Conservation (phyloP, 2,888 invertebrate genomes). For the Tinea trinotella region DNA sequence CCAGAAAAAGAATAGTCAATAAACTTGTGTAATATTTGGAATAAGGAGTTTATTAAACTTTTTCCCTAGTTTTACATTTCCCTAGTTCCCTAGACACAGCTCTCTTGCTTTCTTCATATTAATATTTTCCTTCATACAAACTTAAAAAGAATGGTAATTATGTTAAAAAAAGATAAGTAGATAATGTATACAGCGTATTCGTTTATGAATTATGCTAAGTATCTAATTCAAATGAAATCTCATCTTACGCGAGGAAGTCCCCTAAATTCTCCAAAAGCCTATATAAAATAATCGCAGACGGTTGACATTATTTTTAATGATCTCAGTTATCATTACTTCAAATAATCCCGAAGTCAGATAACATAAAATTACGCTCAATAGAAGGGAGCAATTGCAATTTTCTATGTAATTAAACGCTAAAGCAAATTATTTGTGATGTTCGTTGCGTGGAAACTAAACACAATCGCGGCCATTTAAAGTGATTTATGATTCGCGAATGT, state of each 20-base stretch:
- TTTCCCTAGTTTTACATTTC: too few relatives aligned
- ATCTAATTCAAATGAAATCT: too few relatives aligned
- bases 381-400: background rate
- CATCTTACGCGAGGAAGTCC: too few relatives aligned
- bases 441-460: background rate
- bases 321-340: background rate
- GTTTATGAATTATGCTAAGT: too few relatives aligned
- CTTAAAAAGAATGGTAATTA: too few relatives aligned
- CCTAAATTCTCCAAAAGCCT: too few relatives aligned
- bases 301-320: background rate
- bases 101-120: too few relatives aligned
- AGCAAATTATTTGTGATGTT: background rate
- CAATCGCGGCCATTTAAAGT: conserved; percentile 12
- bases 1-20: background rate
- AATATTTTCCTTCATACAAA: too few relatives aligned
- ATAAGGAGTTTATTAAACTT: background rate
- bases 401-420: conserved; percentile 13
- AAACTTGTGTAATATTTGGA: background rate
- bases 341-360: background rate
- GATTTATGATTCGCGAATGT: conserved; percentile 9
- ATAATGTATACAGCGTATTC: too few relatives aligned
- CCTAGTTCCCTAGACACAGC: too few relatives aligned
- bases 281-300: background rate
- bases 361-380: background rate
- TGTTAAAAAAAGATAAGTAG: too few relatives aligned